Evolutionary conservation across 2,113 vertebrate species (phyloP).

Genomic region (Herpailurus yagouaroundi): DNA sequence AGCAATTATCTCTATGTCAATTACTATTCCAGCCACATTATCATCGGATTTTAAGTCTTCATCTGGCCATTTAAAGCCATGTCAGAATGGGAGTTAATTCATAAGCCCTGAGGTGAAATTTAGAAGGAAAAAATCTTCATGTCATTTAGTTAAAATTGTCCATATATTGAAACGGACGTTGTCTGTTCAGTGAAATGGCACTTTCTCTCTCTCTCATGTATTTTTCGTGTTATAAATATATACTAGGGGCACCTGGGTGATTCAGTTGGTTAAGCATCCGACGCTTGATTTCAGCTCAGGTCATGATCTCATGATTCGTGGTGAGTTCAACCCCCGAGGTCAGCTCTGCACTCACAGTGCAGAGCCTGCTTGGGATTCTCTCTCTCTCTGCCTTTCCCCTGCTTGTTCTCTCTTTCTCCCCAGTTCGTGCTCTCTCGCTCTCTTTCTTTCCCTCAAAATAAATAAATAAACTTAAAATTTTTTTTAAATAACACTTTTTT

Average conservation of each 20-base stretch:
- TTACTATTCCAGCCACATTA: conserved; percentile 21
- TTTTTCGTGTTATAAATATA: not conserved
- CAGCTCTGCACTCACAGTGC: no score
- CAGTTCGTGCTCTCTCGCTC: no score
- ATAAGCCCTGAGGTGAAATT: conserved; percentile 46
- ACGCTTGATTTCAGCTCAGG: no score
- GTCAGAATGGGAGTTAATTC: conserved; percentile 49
- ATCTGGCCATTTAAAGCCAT: conserved; percentile 39
- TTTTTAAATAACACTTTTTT: not conserved
- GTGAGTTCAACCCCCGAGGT: no score
- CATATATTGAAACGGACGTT: conserved; percentile 2
- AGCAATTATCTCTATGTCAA: conserved; percentile 49
- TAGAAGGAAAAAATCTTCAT: conserved; percentile 32
- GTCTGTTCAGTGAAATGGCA: conserved; percentile 6
- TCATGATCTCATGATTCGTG: no score
- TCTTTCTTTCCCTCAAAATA: no score
- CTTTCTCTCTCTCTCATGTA: not conserved
- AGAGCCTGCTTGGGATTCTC: no score
- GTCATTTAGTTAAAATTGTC: conserved; percentile 22
- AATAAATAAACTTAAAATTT: no score
- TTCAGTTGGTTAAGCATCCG: no score
- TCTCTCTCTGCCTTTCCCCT: no score
- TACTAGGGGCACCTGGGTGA: no score
- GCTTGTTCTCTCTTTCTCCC: no score
- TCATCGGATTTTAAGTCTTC: conserved; percentile 17